Base-by-base conservation (phyloP, 2,888 invertebrate species). In the Odontocolon sp. region DNA sequence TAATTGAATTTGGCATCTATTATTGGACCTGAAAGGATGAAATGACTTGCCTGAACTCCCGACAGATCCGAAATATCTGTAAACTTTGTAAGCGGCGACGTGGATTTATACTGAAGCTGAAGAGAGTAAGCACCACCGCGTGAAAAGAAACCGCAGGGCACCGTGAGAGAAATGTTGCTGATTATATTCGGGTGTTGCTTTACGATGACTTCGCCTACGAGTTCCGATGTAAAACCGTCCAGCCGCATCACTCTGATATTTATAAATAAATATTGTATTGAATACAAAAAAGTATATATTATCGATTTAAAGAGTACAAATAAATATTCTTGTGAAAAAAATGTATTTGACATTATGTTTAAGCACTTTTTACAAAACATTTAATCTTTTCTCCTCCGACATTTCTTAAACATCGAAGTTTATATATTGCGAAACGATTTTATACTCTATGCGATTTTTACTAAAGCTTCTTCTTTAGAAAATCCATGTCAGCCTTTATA, bases 91-190 rank as follows among this genome's bases (percentile, higher is more conserved):
- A 84, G 81, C 45, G 85, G 77, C n/a, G 85, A 79, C 5, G 82
- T 80, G 54, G 85, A 85, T 80, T 88, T 88, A 70, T 82, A 83
- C 73, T 87, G 86, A 38, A 94, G 85, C 75, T 92, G 91, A 23
- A 94, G 88, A 73, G 92, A 92, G 86, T 94, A 94, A 61, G 91
- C 92, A 57, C 96, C 96, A 6, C 95, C 95, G 84, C 93, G 92
- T 28, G 95, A 93, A 87, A 96, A 94, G 86, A 94, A 93, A 1
- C 95, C 95, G 86, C 96, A 96, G 1, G 95, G 95, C 79, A 94
- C 88, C 0, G 92, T 92, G 45, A 89, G 82, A 16, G 90, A 87
- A 67, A 87, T 82, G 77, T 89, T 90, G 21, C 85, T 86, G 52
- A 81, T 83, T 36, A 77, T 75, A 28, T 80, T 67, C 21, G 86